phyloP scores from a whole-genome alignment of 1,140 invertebrate species.

The Xylocopa sonorina region DNA sequence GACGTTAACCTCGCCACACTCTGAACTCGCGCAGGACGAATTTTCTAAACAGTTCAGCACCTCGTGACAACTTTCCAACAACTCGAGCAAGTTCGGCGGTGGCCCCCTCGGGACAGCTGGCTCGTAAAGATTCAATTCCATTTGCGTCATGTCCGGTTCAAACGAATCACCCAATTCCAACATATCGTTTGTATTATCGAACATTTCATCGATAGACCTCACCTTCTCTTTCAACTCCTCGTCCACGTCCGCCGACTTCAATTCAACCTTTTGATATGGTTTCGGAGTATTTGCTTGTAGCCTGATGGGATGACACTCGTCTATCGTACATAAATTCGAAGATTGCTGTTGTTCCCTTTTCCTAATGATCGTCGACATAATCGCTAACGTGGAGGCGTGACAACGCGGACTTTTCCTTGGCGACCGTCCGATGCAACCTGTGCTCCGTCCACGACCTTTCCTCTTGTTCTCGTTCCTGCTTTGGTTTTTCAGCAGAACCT shows the following conservation, averaged over 20 bases:
- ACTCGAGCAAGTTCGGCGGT: slow-evolving; percentile 75
- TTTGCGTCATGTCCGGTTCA: slow-evolving; percentile 64
- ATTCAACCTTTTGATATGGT: slow-evolving; percentile 41
- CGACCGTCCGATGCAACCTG: slow-evolving; percentile 81
- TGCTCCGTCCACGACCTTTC: slow-evolving; percentile 70
- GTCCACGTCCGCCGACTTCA: slow-evolving; percentile 71
- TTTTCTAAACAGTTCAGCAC: slow-evolving; percentile 72
- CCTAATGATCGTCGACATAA: slow-evolving; percentile 83
- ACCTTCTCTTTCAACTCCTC: slow-evolving; percentile 74
- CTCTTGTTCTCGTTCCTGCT: slow-evolving; percentile 66
- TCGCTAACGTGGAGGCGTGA: slow-evolving; percentile 91
- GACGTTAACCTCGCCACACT: slow-evolving; percentile 74
- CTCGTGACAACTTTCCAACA: slow-evolving; percentile 77
- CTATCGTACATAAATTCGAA: slow-evolving; percentile 58
- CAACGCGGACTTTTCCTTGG: slow-evolving; percentile 92
- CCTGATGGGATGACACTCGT: slow-evolving; percentile 60
- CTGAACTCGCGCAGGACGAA: slow-evolving; percentile 78
- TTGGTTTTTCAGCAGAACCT: slow-evolving; percentile 65
- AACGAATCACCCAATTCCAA: slow-evolving; percentile 68
- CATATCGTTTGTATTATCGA: slow-evolving; percentile 54
- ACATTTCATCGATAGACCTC: slow-evolving; percentile 76
- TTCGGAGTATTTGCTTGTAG: slow-evolving; percentile 44
- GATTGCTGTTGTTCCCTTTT: slow-evolving; percentile 74
- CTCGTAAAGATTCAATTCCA: slow-evolving; percentile 48
- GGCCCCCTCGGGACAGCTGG: slow-evolving; percentile 69